phyloP scores from a whole-genome alignment of 2,888 invertebrate genomes.

The Pollenia griseotomentosa region DNA sequence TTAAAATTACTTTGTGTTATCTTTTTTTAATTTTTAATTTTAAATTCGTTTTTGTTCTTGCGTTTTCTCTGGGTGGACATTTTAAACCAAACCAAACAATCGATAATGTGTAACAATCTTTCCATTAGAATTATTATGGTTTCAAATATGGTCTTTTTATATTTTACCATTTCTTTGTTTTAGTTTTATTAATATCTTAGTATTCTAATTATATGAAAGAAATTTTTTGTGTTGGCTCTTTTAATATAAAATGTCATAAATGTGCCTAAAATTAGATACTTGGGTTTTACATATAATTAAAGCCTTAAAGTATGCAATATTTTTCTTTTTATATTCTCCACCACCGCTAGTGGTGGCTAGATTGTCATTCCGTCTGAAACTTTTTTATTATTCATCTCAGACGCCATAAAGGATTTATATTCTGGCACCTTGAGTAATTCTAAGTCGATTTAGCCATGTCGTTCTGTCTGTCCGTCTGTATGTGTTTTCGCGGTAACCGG shows the following conservation, averaged over 20 bases:
- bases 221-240: neutral
- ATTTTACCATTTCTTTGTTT: slow-evolving; percentile 24
- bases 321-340: neutral
- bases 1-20: slow-evolving; percentile 37
- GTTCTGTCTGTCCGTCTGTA: no score
- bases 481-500: no score
- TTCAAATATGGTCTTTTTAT: slow-evolving; percentile 49
- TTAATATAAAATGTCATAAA: slow-evolving; percentile 5
- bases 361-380: no score
- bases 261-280: slow-evolving; percentile 5
- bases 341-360: no score
- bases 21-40: slow-evolving; percentile 62
- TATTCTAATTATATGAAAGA: slow-evolving; percentile 55
- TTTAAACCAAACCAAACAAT: slow-evolving; percentile 62
- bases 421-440: neutral
- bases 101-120: slow-evolving; percentile 52
- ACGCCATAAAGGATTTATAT: no score
- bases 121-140: slow-evolving; percentile 63
- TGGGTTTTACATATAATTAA: neutral
- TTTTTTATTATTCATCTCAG: no score
- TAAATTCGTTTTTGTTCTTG: neutral
- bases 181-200: slow-evolving; percentile 50
- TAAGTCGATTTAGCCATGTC: neutral
- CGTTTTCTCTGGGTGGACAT: slow-evolving; percentile 35
- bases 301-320: slow-evolving; percentile 26